A percentile compares a stretch with the other conserved stretches of the same genome.
Conservation (phyloP, 2,888 invertebrate genomes). For the Seira ritae region DNA sequence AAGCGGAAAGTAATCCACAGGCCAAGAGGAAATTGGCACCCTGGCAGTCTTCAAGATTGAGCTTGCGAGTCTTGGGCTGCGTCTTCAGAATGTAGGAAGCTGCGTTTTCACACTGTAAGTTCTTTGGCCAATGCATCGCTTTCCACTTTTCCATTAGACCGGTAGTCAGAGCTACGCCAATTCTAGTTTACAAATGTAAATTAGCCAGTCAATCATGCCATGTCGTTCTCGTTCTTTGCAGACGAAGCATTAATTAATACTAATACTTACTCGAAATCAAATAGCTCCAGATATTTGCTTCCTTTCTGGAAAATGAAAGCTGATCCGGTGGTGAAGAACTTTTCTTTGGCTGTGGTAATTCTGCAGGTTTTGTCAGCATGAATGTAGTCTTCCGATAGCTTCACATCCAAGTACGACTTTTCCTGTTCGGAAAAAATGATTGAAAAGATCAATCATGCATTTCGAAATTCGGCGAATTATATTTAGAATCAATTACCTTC, state of each 20-base stretch:
- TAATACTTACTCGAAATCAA: slow-evolving; percentile 68
- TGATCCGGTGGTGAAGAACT: slow-evolving; percentile 69
- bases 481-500: no score
- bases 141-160: slow-evolving; percentile 73
- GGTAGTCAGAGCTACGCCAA: slow-evolving; percentile 57
- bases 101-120: slow-evolving; percentile 69
- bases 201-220: not conserved
- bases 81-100: slow-evolving; percentile 67
- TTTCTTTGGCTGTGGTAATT: slow-evolving; percentile 69
- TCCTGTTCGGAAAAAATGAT: slow-evolving; percentile 48
- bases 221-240: no score
- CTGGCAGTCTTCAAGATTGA: slow-evolving; percentile 66
- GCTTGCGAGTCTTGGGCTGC: slow-evolving; percentile 66
- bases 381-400: slow-evolving; percentile 66
- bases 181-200: slow-evolving; percentile 46
- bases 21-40: slow-evolving; percentile 67
- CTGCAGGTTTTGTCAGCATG: slow-evolving; percentile 59
- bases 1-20: slow-evolving; percentile 57
- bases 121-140: slow-evolving; percentile 67
- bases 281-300: slow-evolving; percentile 50
- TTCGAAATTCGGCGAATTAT: no score
- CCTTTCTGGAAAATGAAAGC: slow-evolving; percentile 67
- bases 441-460: not conserved
- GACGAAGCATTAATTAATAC: not conserved
- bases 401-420: slow-evolving; percentile 71